A percentile compares a stretch with the other conserved stretches of the same genome.
phyloP scores from a whole-genome alignment of 2,888 invertebrate genomes.

The Caenorhabditis sp. region DNA sequence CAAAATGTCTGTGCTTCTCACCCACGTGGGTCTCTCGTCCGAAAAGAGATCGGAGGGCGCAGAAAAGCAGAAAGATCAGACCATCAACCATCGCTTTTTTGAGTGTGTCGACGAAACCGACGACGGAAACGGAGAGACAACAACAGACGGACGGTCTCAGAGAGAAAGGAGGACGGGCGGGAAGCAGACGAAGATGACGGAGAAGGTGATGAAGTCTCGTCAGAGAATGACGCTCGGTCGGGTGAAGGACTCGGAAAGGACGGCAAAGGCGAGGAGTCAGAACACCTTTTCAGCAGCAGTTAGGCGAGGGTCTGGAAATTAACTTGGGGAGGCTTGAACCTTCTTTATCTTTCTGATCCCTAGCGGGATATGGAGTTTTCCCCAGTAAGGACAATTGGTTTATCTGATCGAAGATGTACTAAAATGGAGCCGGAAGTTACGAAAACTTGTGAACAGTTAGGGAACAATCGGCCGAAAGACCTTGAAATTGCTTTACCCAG shows the following conservation, averaged over 20 bases:
- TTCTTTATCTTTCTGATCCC: too few relatives aligned
- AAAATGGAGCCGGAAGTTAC: too few relatives aligned
- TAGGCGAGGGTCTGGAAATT: too few relatives aligned
- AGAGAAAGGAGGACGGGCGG: not conserved
- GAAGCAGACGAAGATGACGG: constrained; percentile 27
- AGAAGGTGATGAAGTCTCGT: constrained; percentile 8
- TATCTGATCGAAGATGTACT: too few relatives aligned
- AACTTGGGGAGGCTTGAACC: too few relatives aligned
- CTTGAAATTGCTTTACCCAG: too few relatives aligned
- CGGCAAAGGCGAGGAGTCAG: too few relatives aligned
- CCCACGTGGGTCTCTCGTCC: constrained; percentile 51
- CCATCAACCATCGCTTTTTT: constrained; percentile 45
- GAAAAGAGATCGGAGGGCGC: not conserved
- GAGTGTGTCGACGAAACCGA: constrained; percentile 34
- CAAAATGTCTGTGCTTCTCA: constrained; percentile 37
- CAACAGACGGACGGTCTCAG: not conserved
- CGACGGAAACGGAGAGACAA: constrained; percentile 1
- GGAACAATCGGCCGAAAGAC: too few relatives aligned
- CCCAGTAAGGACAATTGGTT: too few relatives aligned
- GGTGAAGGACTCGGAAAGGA: not conserved
- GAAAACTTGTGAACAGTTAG: too few relatives aligned
- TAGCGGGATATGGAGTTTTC: too few relatives aligned
- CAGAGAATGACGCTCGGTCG: constrained; percentile 24
- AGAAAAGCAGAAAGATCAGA: constrained; percentile 40
- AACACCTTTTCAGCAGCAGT: too few relatives aligned